These are phyloP conservation scores for Allobates femoralis DNA, from an alignment of 2,797 vertebrate genomes.

Conservation along the genomic window DNA sequence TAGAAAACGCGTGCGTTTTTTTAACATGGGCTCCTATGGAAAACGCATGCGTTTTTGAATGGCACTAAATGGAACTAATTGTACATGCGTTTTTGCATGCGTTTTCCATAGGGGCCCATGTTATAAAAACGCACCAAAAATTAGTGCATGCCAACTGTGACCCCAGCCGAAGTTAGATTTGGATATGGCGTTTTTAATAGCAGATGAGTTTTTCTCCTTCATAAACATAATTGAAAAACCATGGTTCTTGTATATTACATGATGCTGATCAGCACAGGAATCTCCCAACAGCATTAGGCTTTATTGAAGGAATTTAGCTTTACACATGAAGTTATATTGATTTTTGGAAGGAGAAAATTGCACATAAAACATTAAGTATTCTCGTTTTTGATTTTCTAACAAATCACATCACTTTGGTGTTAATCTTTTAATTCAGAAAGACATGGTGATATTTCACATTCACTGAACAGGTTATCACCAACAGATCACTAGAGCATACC, in stretches of 20 bases:
- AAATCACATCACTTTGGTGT: conserved; percentile 22
- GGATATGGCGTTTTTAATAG: not conserved
- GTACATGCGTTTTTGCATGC: no score
- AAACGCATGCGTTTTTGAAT: no score
- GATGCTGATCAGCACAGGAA: not conserved
- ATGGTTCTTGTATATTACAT: not conserved
- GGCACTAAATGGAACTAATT: no score
- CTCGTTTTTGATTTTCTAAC: conserved; percentile 7
- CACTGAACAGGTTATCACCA: not conserved
- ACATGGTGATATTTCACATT: not conserved
- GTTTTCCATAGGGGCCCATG: no score
- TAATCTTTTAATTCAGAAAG: conserved; percentile 42
- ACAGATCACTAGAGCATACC: not conserved
- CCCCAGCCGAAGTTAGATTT: no score
- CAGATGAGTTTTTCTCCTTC: not conserved
- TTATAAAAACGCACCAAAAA: no score
- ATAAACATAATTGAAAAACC: not conserved
- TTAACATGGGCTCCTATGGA: no score
- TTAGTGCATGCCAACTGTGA: no score
- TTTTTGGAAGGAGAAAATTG: conserved; percentile 4
- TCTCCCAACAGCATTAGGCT: not conserved
- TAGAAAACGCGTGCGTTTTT: no score
- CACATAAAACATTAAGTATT: conserved; percentile 22
- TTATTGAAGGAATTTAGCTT: not conserved
- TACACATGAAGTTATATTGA: not conserved